phyloP scores from a whole-genome alignment of 2,888 invertebrate genomes.

The Chymomyza procnemis region DNA sequence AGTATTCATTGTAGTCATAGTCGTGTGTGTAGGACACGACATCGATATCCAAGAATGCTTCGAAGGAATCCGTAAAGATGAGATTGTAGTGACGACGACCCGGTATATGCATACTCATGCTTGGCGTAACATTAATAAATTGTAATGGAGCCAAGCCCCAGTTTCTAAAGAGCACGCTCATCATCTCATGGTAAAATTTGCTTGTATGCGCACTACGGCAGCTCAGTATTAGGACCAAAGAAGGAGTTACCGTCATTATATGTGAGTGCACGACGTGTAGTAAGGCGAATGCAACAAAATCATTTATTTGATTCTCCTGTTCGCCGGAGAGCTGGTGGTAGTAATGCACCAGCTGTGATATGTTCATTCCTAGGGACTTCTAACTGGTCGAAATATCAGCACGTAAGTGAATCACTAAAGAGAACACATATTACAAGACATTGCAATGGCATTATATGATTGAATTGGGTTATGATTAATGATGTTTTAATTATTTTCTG shows the following conservation, averaged over 20 bases:
- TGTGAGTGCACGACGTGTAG: conserved; percentile 57
- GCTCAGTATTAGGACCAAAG: conserved; percentile 57
- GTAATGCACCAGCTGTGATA: conserved; percentile 44
- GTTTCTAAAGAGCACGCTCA: conserved; percentile 50
- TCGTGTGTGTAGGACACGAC: conserved; percentile 50
- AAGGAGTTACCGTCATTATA: conserved; percentile 53
- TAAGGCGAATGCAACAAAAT: conserved; percentile 57
- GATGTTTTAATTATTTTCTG: neutral
- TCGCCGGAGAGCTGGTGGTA: conserved; percentile 53
- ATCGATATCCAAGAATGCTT: conserved; percentile 62
- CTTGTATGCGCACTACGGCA: conserved; percentile 51
- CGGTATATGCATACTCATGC: neutral
- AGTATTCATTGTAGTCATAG: conserved; percentile 65
- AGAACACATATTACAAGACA: neutral
- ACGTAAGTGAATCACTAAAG: neutral
- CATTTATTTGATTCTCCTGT: conserved; percentile 52
- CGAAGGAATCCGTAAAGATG: conserved; percentile 66
- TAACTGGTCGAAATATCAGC: too few relatives aligned
- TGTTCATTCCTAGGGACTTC: conserved; percentile 50
- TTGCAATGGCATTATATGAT: neutral
- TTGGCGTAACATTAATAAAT: conserved; percentile 49
- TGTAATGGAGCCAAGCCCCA: conserved; percentile 57
- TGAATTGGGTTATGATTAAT: neutral
- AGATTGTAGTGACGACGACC: conserved; percentile 55
- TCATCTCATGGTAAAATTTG: conserved; percentile 65